A percentile compares a stretch with the other conserved stretches of the same genome.
phyloP scores from a whole-genome alignment of 1,140 invertebrate species.

The Hesperophylax magnus region DNA sequence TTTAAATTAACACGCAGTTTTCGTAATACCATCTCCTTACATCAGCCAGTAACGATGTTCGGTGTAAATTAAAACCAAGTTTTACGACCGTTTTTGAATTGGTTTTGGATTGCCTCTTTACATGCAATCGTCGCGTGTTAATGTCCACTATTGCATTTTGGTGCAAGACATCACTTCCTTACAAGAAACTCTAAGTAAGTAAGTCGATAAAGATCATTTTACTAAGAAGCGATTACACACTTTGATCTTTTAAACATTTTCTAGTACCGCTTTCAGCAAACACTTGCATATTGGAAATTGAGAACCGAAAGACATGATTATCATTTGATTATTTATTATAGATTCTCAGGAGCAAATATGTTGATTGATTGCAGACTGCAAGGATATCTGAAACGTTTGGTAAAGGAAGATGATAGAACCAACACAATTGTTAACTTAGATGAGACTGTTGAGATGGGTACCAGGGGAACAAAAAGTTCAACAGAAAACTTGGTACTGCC shows the following conservation, averaged over 20 bases:
- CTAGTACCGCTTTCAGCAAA: background rate
- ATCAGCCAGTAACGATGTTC: conserved; percentile 41
- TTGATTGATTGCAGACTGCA: too few species aligned
- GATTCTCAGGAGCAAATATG: too few species aligned
- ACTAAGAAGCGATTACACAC: conserved; percentile 33
- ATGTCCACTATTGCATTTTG: conserved; percentile 47
- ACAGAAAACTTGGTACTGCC: too few species aligned
- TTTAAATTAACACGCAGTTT: conserved; percentile 46
- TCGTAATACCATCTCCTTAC: conserved; percentile 37
- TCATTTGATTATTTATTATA: too few species aligned
- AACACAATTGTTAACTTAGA: too few species aligned
- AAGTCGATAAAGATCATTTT: conserved; percentile 45
- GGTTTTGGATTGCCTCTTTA: conserved; percentile 38
- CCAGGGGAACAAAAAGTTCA: too few species aligned
- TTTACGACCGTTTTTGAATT: conserved; percentile 49
- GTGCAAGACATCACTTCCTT: conserved; percentile 46
- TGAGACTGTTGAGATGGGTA: too few species aligned
- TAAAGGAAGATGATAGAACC: too few species aligned
- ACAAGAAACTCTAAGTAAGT: conserved; percentile 41
- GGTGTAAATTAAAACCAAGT: conserved; percentile 51
- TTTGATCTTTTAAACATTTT: conserved; percentile 31
- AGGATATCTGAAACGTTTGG: too few species aligned
- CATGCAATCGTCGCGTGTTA: conserved; percentile 49
- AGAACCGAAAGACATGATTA: conserved; percentile 5
- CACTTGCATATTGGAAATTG: conserved; percentile 20